Evolutionary conservation across 2,888 invertebrate species (phyloP), one percentile per base, ranked within the genome.

Genomic region (Neria commutata): DNA sequence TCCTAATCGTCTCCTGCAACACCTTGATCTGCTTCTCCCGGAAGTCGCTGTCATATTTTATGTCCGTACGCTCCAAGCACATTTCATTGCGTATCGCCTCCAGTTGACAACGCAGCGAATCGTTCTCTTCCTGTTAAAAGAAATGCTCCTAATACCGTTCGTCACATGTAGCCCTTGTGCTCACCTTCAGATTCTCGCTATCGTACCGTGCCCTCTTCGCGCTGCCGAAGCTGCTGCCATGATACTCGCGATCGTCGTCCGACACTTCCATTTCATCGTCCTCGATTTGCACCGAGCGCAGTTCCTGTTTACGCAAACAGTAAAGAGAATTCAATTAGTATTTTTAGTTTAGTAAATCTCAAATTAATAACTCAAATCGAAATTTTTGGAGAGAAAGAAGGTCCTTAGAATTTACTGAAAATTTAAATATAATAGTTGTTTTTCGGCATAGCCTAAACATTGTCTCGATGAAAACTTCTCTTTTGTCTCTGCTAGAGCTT

Each of bases 41-140:
- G 60, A 90, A 88, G 61, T 93, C 91, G 67, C 91, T 84, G 71
- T 92, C 91, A 56, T 88, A 86, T 75, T 89, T 88, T 47, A 89
- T 86, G 74, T 95, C 95, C 24, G 88, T 86, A 76, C 94, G 92
- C 23, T 95, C 86, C 34, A 95, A 85, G 70, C 93, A 94, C 51
- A 95, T 91, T 84, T 97, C 96, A 81, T 95, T 95, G 80, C 94
- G 94, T 76, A 94, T 94, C 0, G 95, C 96, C 81, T 95, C 95
- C 72, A 96, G 81, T 83, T 95, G 94, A 81, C 95, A 95, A 61
- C 91, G 88, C 26, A 97, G 84, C 67, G 91, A 91, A 72, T 95
- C 95, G 77, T 95, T 96, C 78, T 97, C 96, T 62, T 92, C 91
- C 87, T 91, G 60, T 26, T 69, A 70, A 40, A 42, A 8, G 54